Base-by-base conservation (phyloP, 1,140 invertebrate genomes). In the Pantala flavescens region DNA sequence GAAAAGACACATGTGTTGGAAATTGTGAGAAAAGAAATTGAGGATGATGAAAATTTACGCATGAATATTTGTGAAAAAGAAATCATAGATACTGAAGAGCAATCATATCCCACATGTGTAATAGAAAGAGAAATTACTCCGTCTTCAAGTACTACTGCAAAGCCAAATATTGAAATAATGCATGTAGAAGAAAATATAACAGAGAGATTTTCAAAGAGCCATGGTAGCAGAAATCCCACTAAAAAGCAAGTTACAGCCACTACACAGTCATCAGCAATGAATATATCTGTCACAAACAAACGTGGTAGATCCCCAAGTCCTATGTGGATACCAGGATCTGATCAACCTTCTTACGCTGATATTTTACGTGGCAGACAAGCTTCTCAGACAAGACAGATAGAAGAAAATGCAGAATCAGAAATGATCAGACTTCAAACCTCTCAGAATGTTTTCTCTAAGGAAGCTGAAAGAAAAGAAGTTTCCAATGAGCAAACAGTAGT, bases 311-410 rank as follows among this genome's bases (percentile, higher is more conserved):
- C 90, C 3, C 85, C 86, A 16, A 91, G 90, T 81, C 90, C 90
- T 19, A 87, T 91, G 76, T 92, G 90, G 90, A 79, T 84, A 11
- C 89, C 89, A 0, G 90, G 90, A 42, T 89, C 88, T 14, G 88
- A 63, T 21, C 49, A 63, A 21, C 19, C 88, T 16, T 87, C 91
- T 36, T 93, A 93, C 80, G 91, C 91, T 9, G 90, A 93, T 81
- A 90, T 93, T 75, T 84, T 93, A 12, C 86, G 87, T 72, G 90
- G 91, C 71, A 80, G 82, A 73, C 74, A 76, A 28, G 72, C 73
- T 73, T 55, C 63, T n/a, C 24, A 24, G 36, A 63, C 49, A 63
- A 63, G 49, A 21, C 49, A 63, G 12, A 12, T 21, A 7, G 49
- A 63, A 14, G 5, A 3, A 1, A 21, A 1, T 7, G 14, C 49